Evolutionary conservation across 2,113 vertebrate species (phyloP), one percentile per base, ranked within the genome.

Genomic region (Sterrhoptilus dennistouni): DNA sequence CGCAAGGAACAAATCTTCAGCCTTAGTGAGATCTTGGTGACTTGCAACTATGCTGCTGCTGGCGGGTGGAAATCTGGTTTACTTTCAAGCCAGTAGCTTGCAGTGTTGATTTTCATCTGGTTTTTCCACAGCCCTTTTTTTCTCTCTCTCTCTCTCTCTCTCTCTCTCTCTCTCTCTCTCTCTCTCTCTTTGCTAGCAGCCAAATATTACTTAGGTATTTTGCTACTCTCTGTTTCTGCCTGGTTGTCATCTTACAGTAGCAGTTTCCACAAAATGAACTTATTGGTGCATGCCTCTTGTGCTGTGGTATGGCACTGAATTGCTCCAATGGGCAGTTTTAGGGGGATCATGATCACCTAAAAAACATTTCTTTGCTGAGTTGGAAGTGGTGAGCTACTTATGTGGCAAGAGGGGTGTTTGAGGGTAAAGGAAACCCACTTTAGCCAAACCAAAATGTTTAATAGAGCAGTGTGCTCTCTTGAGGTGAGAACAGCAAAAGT

Each of bases 1-100:
- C 33, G 71, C 93, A 29, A 96, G 93, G 90, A 88, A 90, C 88
- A 86, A 81, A 92, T 71, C 90, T 70, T 77, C 75, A 93, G 76
- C 75, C 76, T 38, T 50, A 56, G 28, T 16, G 64, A 90, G 90
- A 88, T 68, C 90, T 93, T 0, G 0, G 47, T 86, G 88, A 91
- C 82, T 96, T 88, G 82, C 2, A 44, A 87, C 63, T 50, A 38
- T 0, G 0, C n/a, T 76, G 66, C 84, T 93, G 78, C 82, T 90
- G 87, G 36, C 31, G 1, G 68, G 33, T n/a, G 49, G 76, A 86
- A 83, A 77, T n/a, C 75, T 63, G 54, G 35, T 79, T 93, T 94
- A 57, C 90, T 95, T 91, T 91, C 75, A 86, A 83, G 40, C 54
- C 12, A 12, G 44, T 49, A 77, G 66, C 80, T 93, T 0, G 0